These are phyloP conservation scores for Scomber japonicus DNA, from an alignment of 2,113 vertebrate genomes.

Conservation along the genomic window DNA sequence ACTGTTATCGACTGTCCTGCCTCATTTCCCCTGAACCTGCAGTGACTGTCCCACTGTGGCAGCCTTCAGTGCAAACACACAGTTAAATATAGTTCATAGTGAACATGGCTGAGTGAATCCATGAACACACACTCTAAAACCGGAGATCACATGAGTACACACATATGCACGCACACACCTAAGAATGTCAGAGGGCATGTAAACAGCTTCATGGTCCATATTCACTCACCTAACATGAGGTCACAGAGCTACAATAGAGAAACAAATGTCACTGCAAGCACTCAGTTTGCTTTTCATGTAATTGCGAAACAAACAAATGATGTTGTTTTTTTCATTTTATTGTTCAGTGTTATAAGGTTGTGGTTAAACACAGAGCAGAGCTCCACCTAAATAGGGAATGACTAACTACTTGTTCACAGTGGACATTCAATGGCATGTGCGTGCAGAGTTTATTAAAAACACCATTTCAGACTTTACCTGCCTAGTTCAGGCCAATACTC, in stretches of 20 bases:
- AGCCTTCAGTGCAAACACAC: slow-evolving; percentile 5
- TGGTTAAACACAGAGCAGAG: neutral
- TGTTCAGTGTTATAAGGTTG: slow-evolving; percentile 3
- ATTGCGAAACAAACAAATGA: neutral
- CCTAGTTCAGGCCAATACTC: neutral
- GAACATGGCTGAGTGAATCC: neutral
- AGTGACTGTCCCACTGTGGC: slow-evolving; percentile 24
- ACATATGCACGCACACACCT: neutral
- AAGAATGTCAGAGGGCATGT: neutral
- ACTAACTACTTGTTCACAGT: neutral
- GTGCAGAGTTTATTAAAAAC: slow-evolving; percentile 21
- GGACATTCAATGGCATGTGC: neutral
- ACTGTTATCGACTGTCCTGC: slow-evolving; percentile 15
- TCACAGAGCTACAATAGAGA: neutral
- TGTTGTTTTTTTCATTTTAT: neutral
- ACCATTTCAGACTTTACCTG: slow-evolving; percentile 8
- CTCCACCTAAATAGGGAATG: slow-evolving; percentile 2
- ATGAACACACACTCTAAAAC: neutral
- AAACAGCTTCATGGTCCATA: neutral
- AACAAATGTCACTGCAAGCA: neutral
- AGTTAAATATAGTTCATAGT: slow-evolving; percentile 15
- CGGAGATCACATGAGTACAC: neutral
- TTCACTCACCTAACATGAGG: neutral
- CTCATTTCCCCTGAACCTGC: slow-evolving; percentile 30
- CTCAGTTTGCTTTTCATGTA: slow-evolving; percentile 4